phyloP scores from a whole-genome alignment of 2,797 vertebrate genomes.

The Remorina albescens region DNA sequence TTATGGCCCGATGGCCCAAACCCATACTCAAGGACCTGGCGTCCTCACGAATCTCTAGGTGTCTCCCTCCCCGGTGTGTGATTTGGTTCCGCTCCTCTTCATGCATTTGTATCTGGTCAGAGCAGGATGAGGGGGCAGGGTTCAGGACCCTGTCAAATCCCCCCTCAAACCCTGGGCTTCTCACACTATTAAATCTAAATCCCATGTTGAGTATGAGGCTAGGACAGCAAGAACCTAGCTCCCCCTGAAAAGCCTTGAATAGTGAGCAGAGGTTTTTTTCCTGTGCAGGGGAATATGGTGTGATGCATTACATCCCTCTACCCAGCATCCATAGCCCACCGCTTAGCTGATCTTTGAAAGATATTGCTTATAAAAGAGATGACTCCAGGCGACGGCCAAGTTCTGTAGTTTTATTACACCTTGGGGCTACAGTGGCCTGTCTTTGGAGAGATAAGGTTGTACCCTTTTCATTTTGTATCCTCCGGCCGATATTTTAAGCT shows the following conservation, averaged over 20 bases:
- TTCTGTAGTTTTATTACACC: constrained; percentile 95
- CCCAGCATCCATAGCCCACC: constrained; percentile 83
- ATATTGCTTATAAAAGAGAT: constrained; percentile 95
- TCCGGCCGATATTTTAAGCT: constrained; percentile 93
- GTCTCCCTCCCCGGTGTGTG: constrained; percentile 47
- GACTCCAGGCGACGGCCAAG: constrained; percentile 91
- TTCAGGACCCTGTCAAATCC: constrained; percentile 73
- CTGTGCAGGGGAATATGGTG: constrained; percentile 72
- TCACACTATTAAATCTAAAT: constrained; percentile 77
- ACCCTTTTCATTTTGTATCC: constrained; percentile 96
- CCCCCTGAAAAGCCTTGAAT: constrained; percentile 69
- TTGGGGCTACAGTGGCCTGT: constrained; percentile 91
- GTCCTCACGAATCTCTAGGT: constrained; percentile 44
- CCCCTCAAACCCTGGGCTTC: constrained; percentile 68
- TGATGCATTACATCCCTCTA: constrained; percentile 84
- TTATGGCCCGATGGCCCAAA: constrained; percentile 41
- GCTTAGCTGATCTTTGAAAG: constrained; percentile 92
- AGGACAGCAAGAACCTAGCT: constrained; percentile 60
- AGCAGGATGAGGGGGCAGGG: constrained; percentile 38
- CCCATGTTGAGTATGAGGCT: constrained; percentile 66
- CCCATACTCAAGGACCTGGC: constrained; percentile 33
- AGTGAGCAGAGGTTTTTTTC: constrained; percentile 69
- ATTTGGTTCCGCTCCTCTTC: constrained; percentile 52
- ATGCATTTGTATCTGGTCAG: constrained; percentile 56
- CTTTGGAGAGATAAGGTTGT: constrained; percentile 96